phyloP scores from a whole-genome alignment of 2,113 vertebrate genomes.

The Scophthalmus maximus region DNA sequence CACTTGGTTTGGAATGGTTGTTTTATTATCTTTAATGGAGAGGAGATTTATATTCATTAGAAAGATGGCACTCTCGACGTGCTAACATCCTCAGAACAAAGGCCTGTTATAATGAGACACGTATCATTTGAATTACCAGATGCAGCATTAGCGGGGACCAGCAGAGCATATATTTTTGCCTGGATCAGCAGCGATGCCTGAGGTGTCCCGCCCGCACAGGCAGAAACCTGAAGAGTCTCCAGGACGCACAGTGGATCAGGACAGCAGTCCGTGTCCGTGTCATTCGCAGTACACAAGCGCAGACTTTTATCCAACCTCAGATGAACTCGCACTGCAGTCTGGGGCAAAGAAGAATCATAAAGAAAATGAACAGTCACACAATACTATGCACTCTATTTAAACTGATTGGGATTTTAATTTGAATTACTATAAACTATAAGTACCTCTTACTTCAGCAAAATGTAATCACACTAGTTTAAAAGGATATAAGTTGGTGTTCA shows the following conservation, averaged over 20 bases:
- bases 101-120: neutral
- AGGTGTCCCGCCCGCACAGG: conserved; percentile 74
- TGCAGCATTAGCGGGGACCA: conserved; percentile 73
- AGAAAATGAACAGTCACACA: neutral
- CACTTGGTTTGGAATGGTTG: conserved; percentile 88
- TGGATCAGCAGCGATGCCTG: conserved; percentile 87
- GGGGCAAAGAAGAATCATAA: conserved; percentile 42
- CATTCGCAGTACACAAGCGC: conserved; percentile 80
- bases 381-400: neutral
- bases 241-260: conserved; percentile 81
- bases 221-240: conserved; percentile 87
- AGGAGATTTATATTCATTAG: neutral
- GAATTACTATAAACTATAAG: neutral
- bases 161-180: conserved; percentile 85
- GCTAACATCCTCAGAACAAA: neutral
- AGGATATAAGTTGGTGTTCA: neutral
- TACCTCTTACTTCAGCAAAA: neutral
- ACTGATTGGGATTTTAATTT: neutral
- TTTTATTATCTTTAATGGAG: conserved; percentile 84
- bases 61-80: neutral
- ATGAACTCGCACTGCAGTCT: conserved; percentile 81
- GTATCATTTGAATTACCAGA: conserved; percentile 77
- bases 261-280: conserved; percentile 81
- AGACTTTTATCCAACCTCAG: conserved; percentile 78
- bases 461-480: neutral